Conservation (phyloP, 2,113 vertebrate genomes). For the Triplophysa rosa region DNA sequence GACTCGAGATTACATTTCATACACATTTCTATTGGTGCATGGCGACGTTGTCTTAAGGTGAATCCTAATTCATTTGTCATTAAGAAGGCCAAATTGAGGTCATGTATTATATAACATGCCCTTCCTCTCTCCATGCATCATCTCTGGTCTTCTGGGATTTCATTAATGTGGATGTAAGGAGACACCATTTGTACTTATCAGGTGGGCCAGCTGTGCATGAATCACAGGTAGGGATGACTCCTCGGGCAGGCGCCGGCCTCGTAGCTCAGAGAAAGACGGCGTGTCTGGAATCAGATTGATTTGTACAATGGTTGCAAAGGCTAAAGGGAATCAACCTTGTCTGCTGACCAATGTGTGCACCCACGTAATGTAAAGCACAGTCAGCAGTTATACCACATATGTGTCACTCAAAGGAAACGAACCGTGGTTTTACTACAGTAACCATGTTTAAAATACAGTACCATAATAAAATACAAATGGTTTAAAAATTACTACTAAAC, state of each 20-base stretch:
- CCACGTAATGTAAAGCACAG: too few relatives aligned
- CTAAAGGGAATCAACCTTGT: slow-evolving; percentile 74
- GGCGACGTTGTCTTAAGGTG: not conserved
- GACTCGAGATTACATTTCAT: not conserved
- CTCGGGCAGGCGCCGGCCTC: slow-evolving; percentile 23
- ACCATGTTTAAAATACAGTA: too few relatives aligned
- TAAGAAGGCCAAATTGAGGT: not conserved
- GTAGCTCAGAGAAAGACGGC: not conserved
- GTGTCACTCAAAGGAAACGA: too few relatives aligned
- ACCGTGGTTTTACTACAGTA: too few relatives aligned
- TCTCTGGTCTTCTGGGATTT: slow-evolving; percentile 1
- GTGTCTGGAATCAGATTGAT: slow-evolving; percentile 57
- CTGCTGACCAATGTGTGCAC: slow-evolving; percentile 27
- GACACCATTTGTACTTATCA: slow-evolving; percentile 1
- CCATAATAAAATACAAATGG: too few relatives aligned
- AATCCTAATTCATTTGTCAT: slow-evolving; percentile 46
- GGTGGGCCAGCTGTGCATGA: slow-evolving; percentile 12
- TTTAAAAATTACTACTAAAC: too few relatives aligned
- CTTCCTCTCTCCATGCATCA: slow-evolving; percentile 1
- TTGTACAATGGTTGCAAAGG: slow-evolving; percentile 61
- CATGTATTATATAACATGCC: not conserved
- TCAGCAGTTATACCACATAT: too few relatives aligned
- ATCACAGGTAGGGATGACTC: slow-evolving; percentile 12
- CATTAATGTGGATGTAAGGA: slow-evolving; percentile 9
- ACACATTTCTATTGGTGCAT: slow-evolving; percentile 61